Conservation (phyloP, 2,113 vertebrate species). For the Anguilla japonica region DNA sequence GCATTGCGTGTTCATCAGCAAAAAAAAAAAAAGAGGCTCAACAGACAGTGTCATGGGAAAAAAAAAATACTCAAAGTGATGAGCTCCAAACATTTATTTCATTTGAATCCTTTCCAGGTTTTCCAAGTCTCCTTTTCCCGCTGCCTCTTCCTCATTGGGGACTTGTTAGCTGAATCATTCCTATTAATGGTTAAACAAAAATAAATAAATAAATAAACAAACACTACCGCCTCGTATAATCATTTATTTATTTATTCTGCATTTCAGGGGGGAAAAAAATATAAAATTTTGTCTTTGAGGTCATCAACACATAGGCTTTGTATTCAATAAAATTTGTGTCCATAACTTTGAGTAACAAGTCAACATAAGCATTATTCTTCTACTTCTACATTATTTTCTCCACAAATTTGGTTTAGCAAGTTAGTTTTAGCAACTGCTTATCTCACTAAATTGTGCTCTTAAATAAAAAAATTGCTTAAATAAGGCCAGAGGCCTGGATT, state of each 20-base stretch:
- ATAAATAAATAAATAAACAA: background rate
- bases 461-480: too few relatives aligned
- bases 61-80: background rate
- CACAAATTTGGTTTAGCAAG: too few relatives aligned
- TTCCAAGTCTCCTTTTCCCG: background rate
- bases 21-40: background rate
- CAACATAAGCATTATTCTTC: too few relatives aligned
- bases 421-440: too few relatives aligned
- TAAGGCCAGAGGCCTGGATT: background rate
- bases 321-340: too few relatives aligned
- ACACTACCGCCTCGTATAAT: too few relatives aligned
- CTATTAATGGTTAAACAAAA: too few relatives aligned
- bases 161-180: background rate
- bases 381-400: too few relatives aligned
- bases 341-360: too few relatives aligned
- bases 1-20: background rate
- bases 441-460: too few relatives aligned
- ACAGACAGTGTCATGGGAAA: background rate
- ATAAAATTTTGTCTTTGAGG: too few relatives aligned
- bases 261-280: background rate
- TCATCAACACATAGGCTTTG: too few relatives aligned
- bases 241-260: background rate
- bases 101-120: background rate
- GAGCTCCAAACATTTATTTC: background rate
- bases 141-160: background rate